phyloP scores from a whole-genome alignment of 1,140 invertebrate species.

The Pissodes strobi region DNA sequence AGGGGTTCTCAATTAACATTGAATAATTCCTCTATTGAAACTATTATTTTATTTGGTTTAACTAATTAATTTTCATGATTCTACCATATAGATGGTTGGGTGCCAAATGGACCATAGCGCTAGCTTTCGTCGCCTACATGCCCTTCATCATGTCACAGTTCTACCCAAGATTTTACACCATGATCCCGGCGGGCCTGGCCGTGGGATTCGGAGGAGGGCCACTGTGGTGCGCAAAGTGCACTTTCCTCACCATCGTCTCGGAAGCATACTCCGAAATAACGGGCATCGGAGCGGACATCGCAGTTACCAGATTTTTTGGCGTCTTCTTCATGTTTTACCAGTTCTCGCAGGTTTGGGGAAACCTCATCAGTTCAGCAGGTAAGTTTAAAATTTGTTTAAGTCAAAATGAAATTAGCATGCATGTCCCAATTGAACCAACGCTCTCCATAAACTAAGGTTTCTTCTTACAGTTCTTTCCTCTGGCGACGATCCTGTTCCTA shows the following conservation, averaged over 20 bases:
- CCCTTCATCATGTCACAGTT: conserved; percentile 87
- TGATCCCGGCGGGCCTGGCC: conserved; percentile 83
- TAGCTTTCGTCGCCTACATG: conserved; percentile 85
- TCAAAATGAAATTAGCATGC: neutral
- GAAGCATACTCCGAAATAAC: conserved; percentile 72
- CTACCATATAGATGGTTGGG: conserved; percentile 73
- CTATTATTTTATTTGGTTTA: too few species aligned
- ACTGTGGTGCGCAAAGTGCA: conserved; percentile 89
- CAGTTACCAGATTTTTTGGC: conserved; percentile 85
- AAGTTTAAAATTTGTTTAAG: too few species aligned
- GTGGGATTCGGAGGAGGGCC: conserved; percentile 87
- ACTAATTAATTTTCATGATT: too few species aligned
- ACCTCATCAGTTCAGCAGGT: conserved; percentile 86
- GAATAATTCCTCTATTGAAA: too few species aligned
- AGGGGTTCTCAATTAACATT: too few species aligned
- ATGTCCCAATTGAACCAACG: neutral
- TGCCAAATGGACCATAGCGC: conserved; percentile 85
- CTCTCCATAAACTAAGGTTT: too few species aligned
- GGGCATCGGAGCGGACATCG: conserved; percentile 67
- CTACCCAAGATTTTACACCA: conserved; percentile 78
- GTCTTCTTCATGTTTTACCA: conserved; percentile 94
- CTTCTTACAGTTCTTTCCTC: conserved; percentile 57
- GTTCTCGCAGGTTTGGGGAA: conserved; percentile 90
- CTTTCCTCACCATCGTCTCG: conserved; percentile 80
- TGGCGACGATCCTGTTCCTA: conserved; percentile 45